Evolutionary conservation across 2,797 vertebrate genomes (phyloP), one percentile per base, ranked within the genome.

Genomic region (Erethizon dorsatum): DNA sequence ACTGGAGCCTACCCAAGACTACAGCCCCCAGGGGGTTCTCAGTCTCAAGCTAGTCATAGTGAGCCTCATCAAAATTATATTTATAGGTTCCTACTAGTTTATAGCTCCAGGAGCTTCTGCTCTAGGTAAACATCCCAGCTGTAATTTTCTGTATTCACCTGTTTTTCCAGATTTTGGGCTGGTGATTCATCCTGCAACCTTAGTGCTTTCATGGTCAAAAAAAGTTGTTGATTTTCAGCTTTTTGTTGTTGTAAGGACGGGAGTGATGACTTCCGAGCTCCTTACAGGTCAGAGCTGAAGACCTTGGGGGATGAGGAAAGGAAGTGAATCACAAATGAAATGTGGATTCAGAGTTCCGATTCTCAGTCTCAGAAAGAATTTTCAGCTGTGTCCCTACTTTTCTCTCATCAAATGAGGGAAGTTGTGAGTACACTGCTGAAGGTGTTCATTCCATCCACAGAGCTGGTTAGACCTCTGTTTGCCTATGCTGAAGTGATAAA

Each of bases 321-420:
- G 63, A 95, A 88, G 22, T 41, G 37, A 50, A n/a, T 97, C 79
- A 67, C 26, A 83, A 88, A 80, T 31, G 37, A 87, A 61, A 83
- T n/a, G 50, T 56, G 57, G 41, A 78, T 82, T 84, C 80, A 57
- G 54, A 65, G 73, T 41, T 93, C 86, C 91, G 37, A 41, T n/a
- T 92, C 80, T 84, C 50, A 67, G 77, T 59, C 47, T 95, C 87
- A 92, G 26, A 89, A 90, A 47, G 20, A 26, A 87, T 80, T 94
- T 95, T 89, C 69, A 94, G 88, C 82, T 88, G 86, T 84, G 63
- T 28, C 91, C 91, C 91, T 85, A 75, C 50, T 93, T 96, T 92
- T 85, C 63, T 84, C 31, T 75, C 61, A 47, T 95, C 31, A 45
- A 65, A 75, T 75, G 73, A 83, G 80, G 33, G 9, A 47, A 20